Base-by-base conservation (phyloP, 1,140 invertebrate genomes). In the Macrosteles quadrilineatus region DNA sequence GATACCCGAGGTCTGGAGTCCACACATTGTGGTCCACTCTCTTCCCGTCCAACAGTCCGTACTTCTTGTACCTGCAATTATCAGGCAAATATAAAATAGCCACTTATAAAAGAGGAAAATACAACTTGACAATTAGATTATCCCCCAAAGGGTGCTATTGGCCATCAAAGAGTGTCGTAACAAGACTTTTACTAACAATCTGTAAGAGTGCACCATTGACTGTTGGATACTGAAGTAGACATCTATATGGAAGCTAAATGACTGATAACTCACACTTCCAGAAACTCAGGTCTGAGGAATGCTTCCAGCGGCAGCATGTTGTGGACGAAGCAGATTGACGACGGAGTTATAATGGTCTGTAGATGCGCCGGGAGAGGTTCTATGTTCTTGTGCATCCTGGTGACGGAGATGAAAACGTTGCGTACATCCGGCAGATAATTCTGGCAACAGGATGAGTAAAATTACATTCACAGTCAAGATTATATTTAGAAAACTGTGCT, bases 301-400 rank as follows among this genome's bases (percentile, higher is more conserved):
- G 21, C 27, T n/a, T 67, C 23, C 11, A 72, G 69, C 27, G 75
- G 73, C 14, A 76, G 17, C 72, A 75, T 70, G 40, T 76, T 76
- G 31, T 73, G 67, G 19, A 67, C 71, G 50, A 72, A 73, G 63
- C 75, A 76, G 23, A 71, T 40, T 23, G 73, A 74, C 9, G 47
- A 23, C 17, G 29, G 36, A 6, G 72, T 72, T 3, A 72, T 40
- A 19, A 71, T 70, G 14, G 73, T 70, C 50, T 76, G 73, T 45
- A 76, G 62, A 31, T 70, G 64, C 11, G 57, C 25, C 23, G 70
- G 71, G 12, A 73, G 73, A 2, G 45, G 67, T 23, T 32, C 30
- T 14, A 43, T 31, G 36, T 59, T 36, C 12, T 36, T 45, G 6
- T 47, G 32, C 3, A 62, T 31, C 14, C 27, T 50, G 12, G 32